A percentile compares a stretch with the other conserved stretches of the same genome.
Conservation (phyloP, 2,113 vertebrate genomes). For the mouse (Mus musculus) region DNA sequence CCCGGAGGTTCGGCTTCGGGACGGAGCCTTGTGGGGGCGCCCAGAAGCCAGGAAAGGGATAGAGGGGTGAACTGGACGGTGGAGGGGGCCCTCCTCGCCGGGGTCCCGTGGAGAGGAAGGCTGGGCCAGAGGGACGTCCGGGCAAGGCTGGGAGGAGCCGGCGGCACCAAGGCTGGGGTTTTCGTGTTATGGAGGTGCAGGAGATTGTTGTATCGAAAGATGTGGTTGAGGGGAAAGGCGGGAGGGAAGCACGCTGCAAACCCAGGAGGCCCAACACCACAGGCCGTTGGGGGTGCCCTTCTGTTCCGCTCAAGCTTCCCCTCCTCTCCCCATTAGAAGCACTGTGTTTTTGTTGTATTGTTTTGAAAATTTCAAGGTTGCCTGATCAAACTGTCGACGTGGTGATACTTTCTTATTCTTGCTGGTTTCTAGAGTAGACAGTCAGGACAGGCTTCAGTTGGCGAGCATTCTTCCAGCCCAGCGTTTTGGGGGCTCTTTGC, state of each 20-base stretch:
- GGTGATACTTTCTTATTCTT: slow-evolving; percentile 60
- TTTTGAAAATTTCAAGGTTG: slow-evolving; percentile 67
- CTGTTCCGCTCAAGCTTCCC: background rate
- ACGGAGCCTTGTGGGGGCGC: slow-evolving; percentile 41
- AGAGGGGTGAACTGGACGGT: slow-evolving; percentile 65
- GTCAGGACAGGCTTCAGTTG: slow-evolving; percentile 45
- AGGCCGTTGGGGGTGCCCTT: slow-evolving; percentile 65
- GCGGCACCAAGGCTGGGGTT: slow-evolving; percentile 66
- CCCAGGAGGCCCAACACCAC: slow-evolving; percentile 46
- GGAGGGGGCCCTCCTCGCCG: slow-evolving; percentile 58
- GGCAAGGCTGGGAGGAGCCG: slow-evolving; percentile 76
- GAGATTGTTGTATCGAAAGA: slow-evolving; percentile 63
- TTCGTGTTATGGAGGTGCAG: slow-evolving; percentile 69
- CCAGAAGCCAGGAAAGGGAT: slow-evolving; percentile 2
- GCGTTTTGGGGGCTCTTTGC: slow-evolving; percentile 48
- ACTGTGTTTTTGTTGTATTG: slow-evolving; percentile 78
- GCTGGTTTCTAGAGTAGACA: slow-evolving; percentile 58
- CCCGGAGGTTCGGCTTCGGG: slow-evolving; percentile 67
- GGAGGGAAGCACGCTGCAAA: slow-evolving; percentile 67
- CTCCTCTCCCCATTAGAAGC: background rate
- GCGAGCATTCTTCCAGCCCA: slow-evolving; percentile 15
- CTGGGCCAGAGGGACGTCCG: slow-evolving; percentile 80
- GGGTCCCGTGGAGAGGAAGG: slow-evolving; percentile 78
- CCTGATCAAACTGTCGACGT: slow-evolving; percentile 59
- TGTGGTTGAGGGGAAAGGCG: slow-evolving; percentile 59